A percentile compares a stretch with the other conserved stretches of the same genome.
Conservation (phyloP, 2,888 invertebrate genomes). For the Rambutsinella grinnellia region DNA sequence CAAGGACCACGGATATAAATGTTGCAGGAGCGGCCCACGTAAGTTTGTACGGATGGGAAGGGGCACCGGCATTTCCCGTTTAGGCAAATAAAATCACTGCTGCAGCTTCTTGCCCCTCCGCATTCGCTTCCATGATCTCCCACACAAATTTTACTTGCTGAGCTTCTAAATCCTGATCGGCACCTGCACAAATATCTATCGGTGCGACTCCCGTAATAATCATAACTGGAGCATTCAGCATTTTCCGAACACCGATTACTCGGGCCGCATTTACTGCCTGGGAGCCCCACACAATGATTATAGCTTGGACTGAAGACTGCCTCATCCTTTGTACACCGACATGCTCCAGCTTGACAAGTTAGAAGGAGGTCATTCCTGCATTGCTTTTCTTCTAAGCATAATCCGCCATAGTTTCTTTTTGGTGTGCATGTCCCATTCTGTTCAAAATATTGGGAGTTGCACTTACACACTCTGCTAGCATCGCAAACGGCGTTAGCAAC, state of each 20-base stretch:
- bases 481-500: no score
- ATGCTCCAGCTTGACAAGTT: slow-evolving; percentile 4
- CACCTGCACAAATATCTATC: background rate
- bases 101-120: slow-evolving; percentile 1
- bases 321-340: slow-evolving; percentile 32
- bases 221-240: slow-evolving; percentile 5
- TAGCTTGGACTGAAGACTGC: slow-evolving; percentile 15
- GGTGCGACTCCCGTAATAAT: slow-evolving; percentile 18
- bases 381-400: slow-evolving; percentile 20
- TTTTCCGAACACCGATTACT: slow-evolving; percentile 2
- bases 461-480: no score
- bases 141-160: slow-evolving; percentile 19
- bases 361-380: slow-evolving; percentile 14
- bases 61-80: slow-evolving; percentile 23
- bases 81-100: slow-evolving; percentile 23
- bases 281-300: slow-evolving; percentile 12
- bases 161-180: background rate
- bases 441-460: no score
- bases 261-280: no score
- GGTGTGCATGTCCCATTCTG: slow-evolving; percentile 13
- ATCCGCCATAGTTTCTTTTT: background rate
- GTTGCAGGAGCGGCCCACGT: slow-evolving; percentile 21
- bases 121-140: slow-evolving; percentile 19
- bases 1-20: slow-evolving; percentile 19
- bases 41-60: slow-evolving; percentile 28